phyloP scores from a whole-genome alignment of 2,797 vertebrate species.

The Dallia pectoralis region DNA sequence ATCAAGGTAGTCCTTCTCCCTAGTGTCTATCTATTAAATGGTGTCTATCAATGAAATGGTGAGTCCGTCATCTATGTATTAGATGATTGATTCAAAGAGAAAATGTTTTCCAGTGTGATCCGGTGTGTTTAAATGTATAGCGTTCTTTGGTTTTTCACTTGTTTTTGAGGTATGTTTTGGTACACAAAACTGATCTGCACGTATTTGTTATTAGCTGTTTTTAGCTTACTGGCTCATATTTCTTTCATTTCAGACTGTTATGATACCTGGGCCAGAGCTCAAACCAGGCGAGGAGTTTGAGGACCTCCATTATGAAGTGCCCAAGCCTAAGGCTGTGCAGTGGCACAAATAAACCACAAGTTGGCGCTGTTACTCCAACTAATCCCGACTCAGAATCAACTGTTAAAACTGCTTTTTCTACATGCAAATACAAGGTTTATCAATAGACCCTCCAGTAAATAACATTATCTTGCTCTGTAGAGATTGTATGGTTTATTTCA shows the following conservation, averaged over 20 bases:
- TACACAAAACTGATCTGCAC: background rate
- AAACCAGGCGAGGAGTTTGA: conserved; percentile 77
- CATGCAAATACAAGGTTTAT: background rate
- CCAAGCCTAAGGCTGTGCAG: conserved; percentile 64
- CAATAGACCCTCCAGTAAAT: conserved; percentile 1
- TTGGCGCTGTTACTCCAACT: conserved; percentile 24
- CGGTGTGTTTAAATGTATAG: background rate
- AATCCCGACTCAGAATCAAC: conserved; percentile 20
- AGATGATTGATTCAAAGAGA: background rate
- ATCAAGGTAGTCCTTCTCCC: conserved; percentile 75
- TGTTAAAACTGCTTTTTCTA: conserved; percentile 24
- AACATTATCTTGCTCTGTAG: conserved; percentile 35
- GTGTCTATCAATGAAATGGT: no score
- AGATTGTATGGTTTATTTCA: conserved; percentile 56
- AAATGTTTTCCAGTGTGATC: background rate
- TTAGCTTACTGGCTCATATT: background rate
- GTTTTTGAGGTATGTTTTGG: background rate
- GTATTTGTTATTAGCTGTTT: background rate
- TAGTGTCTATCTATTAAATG: no score
- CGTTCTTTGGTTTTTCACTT: background rate
- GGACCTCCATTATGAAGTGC: conserved; percentile 58
- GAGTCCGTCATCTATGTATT: no score
- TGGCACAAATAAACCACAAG: conserved; percentile 62
- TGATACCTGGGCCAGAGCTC: conserved; percentile 82
- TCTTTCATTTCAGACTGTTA: conserved; percentile 80